Evolutionary conservation across 2,888 invertebrate genomes (phyloP).

Genomic region (Drosophila sordidula): DNA sequence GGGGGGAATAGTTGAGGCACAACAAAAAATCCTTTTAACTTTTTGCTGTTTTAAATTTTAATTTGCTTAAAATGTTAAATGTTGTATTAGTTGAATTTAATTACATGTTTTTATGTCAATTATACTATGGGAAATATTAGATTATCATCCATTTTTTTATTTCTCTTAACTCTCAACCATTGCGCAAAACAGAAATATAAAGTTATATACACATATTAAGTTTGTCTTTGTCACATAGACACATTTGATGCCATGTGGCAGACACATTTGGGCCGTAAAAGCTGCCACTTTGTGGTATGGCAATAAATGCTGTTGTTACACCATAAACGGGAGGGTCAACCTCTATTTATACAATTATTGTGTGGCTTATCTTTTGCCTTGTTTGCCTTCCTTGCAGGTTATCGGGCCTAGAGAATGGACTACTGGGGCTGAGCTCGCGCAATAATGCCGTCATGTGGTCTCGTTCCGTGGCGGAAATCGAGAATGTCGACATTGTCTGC

Average conservation of each 20-base stretch:
- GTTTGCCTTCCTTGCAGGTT: slow-evolving; percentile 86
- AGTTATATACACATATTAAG: slow-evolving; percentile 14
- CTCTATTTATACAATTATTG: slow-evolving; percentile 53
- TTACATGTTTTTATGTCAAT: too few relatives aligned
- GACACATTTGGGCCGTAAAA: slow-evolving; percentile 48
- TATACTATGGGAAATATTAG: too few relatives aligned
- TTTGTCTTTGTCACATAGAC: slow-evolving; percentile 40
- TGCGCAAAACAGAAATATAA: too few relatives aligned
- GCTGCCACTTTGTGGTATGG: slow-evolving; percentile 12
- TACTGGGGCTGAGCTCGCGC: slow-evolving; percentile 89
- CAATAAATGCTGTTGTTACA: slow-evolving; percentile 17
- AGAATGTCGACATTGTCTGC: slow-evolving; percentile 88
- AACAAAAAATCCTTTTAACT: slow-evolving; percentile 40
- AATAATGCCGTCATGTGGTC: slow-evolving; percentile 87
- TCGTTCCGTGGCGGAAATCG: slow-evolving; percentile 85
- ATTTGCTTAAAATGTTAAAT: too few relatives aligned
- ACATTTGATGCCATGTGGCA: slow-evolving; percentile 16
- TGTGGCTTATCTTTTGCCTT: slow-evolving; percentile 1
- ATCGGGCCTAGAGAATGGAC: slow-evolving; percentile 94
- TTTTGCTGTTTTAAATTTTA: slow-evolving; percentile 46
- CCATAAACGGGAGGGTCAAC: slow-evolving; percentile 6
- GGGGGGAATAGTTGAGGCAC: slow-evolving; percentile 31
- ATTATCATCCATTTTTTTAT: too few relatives aligned
- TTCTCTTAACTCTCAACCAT: too few relatives aligned
- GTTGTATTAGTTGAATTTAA: too few relatives aligned